phyloP scores from a whole-genome alignment of 2,888 invertebrate genomes.

The Tenthredo mesomela region DNA sequence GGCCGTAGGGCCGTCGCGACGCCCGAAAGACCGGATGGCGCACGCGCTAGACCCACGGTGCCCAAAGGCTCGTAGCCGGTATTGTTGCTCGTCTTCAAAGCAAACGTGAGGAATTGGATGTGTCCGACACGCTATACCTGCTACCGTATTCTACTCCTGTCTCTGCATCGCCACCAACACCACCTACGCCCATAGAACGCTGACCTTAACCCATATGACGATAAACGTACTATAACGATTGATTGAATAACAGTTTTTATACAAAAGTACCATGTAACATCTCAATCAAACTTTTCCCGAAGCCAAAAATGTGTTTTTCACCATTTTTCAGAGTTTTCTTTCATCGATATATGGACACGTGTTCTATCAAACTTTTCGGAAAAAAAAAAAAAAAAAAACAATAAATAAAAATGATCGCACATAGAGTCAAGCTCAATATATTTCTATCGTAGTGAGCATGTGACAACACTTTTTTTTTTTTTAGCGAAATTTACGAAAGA shows the following conservation, averaged over 20 bases:
- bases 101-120: conserved; percentile 52
- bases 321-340: background rate
- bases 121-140: conserved; percentile 47
- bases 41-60: conserved; percentile 43
- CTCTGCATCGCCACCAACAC: background rate
- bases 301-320: background rate
- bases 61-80: conserved; percentile 45
- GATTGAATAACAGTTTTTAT: background rate
- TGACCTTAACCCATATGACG: conserved; percentile 39
- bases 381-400: too few species aligned
- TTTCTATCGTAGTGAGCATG: too few species aligned
- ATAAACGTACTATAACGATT: background rate
- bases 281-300: background rate
- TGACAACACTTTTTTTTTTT: too few species aligned
- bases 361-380: too few species aligned
- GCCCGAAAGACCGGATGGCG: conserved; percentile 67
- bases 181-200: background rate
- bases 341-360: too few species aligned
- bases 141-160: conserved; percentile 18
- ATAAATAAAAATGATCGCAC: too few species aligned
- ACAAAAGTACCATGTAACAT: background rate
- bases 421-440: too few species aligned
- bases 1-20: conserved; percentile 60
- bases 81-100: conserved; percentile 52
- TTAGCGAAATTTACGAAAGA: too few species aligned